Evolutionary conservation across 1,140 invertebrate genomes (phyloP).

Genomic region (Globodera rostochiensis): DNA sequence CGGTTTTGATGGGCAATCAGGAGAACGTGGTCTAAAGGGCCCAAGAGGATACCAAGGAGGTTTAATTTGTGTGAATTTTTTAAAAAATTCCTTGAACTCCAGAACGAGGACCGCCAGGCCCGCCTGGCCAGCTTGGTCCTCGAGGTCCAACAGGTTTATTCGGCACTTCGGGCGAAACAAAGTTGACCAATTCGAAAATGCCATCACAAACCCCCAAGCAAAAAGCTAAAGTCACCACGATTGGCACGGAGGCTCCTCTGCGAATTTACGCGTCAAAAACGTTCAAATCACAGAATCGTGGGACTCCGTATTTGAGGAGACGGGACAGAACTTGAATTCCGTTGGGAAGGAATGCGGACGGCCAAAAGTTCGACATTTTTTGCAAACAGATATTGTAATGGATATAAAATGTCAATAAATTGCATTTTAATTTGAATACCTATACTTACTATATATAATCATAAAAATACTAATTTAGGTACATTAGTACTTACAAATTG

Average conservation of each 20-base stretch:
- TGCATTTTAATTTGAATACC: too few species aligned
- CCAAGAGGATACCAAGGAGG: constrained; percentile 23
- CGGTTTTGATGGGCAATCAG: constrained; percentile 31
- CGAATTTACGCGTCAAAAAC: constrained; percentile 30
- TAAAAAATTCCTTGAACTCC: not conserved
- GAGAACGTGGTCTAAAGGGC: constrained; percentile 17
- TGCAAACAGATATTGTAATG: not conserved
- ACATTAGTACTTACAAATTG: too few species aligned
- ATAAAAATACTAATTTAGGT: too few species aligned
- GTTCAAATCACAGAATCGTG: constrained; percentile 20
- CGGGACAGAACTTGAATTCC: not conserved
- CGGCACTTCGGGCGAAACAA: not conserved
- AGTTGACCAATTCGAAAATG: not conserved
- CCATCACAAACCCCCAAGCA: constrained; percentile 16
- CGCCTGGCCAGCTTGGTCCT: constrained; percentile 25
- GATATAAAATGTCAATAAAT: too few species aligned
- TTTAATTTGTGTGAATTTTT: not conserved
- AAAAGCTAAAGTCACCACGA: not conserved
- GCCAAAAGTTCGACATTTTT: constrained; percentile 4
- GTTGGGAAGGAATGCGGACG: not conserved
- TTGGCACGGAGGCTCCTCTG: not conserved
- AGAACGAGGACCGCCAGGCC: constrained; percentile 15
- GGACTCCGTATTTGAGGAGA: constrained; percentile 28
- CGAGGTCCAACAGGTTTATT: not conserved
- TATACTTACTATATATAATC: too few species aligned